phyloP scores from a whole-genome alignment of 2,113 vertebrate genomes.

The Gymnocephalus cernua region DNA sequence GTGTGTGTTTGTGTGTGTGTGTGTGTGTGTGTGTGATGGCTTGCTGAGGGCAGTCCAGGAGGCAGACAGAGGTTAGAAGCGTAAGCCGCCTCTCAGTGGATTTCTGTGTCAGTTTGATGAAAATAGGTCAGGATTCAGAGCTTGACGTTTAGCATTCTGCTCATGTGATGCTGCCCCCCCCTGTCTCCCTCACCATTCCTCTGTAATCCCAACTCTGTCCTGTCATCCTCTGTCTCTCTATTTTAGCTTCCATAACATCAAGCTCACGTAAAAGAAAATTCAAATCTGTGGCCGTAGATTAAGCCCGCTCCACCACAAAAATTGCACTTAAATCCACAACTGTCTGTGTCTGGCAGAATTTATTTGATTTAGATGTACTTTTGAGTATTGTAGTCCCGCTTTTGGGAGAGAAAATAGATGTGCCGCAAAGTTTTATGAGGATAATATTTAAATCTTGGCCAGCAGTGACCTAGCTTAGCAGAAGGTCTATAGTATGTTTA shows the following conservation, averaged over 20 bases:
- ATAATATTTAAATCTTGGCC: conserved; percentile 50
- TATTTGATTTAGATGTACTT: conserved; percentile 60
- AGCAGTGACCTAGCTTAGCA: conserved; percentile 55
- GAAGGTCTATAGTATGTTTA: conserved; percentile 44
- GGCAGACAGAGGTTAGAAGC: conserved; percentile 65
- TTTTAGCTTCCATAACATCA: background rate
- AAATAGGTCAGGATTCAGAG: conserved; percentile 84
- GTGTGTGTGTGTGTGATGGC: conserved; percentile 31
- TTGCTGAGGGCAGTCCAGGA: conserved; percentile 36
- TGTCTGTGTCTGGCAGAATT: conserved; percentile 33
- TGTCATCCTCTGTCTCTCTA: conserved; percentile 46
- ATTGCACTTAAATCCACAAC: conserved; percentile 56
- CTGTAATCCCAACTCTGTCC: conserved; percentile 49
- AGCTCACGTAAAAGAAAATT: conserved; percentile 40
- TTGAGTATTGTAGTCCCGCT: conserved; percentile 38
- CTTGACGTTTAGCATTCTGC: conserved; percentile 79
- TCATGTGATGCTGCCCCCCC: conserved; percentile 57
- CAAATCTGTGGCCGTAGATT: conserved; percentile 50
- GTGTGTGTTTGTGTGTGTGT: conserved; percentile 23
- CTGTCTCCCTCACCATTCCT: conserved; percentile 14
- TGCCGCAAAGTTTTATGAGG: conserved; percentile 51
- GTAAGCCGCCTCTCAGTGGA: conserved; percentile 65
- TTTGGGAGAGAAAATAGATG: conserved; percentile 49
- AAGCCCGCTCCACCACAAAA: conserved; percentile 23
- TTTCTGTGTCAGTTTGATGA: conserved; percentile 83